Conservation (phyloP, 2,888 invertebrate genomes). For the Tridacna crocea region DNA sequence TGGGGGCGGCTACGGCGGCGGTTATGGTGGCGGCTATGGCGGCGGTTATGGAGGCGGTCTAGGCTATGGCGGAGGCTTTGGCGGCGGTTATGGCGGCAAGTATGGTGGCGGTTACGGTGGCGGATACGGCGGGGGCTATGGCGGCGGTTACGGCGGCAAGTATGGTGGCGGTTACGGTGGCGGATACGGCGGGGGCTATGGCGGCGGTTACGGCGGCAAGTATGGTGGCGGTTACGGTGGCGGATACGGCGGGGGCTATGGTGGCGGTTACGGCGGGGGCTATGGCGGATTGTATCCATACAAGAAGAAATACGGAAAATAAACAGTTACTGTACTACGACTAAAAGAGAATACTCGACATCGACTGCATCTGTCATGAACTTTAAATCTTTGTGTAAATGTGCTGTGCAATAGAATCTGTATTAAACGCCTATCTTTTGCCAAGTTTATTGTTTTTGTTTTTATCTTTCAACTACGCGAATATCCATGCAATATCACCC, state of each 20-base stretch:
- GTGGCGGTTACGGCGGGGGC: conserved; percentile 20
- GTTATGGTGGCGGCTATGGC: background rate
- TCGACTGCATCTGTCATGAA: no score
- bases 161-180: conserved; percentile 10
- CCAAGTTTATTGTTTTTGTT: no score
- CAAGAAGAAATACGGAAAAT: no score
- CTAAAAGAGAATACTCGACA: no score
- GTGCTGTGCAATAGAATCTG: no score
- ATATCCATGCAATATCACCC: no score
- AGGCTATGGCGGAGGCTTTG: conserved; percentile 8
- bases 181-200: background rate
- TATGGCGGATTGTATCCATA: conserved; percentile 20
- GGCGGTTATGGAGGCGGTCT: background rate
- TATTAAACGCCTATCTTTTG: no score
- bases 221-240: background rate
- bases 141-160: background rate
- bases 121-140: background rate
- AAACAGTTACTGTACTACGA: no score
- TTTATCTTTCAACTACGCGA: no score
- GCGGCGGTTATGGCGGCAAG: background rate
- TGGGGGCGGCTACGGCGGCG: background rate
- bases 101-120: background rate
- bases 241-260: background rate
- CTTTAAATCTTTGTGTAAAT: no score
- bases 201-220: background rate